Evolutionary conservation across 2,113 vertebrate genomes (phyloP).

Genomic region (Pelmatolapia mariae): DNA sequence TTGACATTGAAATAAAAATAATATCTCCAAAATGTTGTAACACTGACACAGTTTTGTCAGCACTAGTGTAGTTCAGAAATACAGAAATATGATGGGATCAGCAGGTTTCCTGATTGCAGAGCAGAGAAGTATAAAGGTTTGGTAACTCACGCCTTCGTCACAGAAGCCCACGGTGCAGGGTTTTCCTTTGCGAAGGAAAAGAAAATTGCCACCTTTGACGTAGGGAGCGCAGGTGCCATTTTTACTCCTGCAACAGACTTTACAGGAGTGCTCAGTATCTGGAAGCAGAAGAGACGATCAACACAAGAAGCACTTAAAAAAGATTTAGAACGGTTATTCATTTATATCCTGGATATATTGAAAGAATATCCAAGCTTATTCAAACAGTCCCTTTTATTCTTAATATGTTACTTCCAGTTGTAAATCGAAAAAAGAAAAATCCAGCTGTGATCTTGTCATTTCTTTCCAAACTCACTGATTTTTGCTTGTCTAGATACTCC

Average conservation of each 20-base stretch:
- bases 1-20: background rate
- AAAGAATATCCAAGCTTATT: background rate
- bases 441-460: background rate
- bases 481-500: background rate
- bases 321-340: background rate
- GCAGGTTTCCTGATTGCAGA: background rate
- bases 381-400: background rate
- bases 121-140: background rate
- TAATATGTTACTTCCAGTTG: background rate
- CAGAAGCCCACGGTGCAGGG: slow-evolving; percentile 98
- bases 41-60: background rate
- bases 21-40: background rate
- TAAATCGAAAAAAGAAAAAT: background rate
- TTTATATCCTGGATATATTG: background rate
- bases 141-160: slow-evolving; percentile 78
- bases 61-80: background rate
- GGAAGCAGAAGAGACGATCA: background rate
- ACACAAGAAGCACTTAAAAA: background rate
- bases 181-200: slow-evolving; percentile 92
- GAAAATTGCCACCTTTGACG: slow-evolving; percentile 41
- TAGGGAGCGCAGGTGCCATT: slow-evolving; percentile 77
- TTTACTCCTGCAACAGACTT: slow-evolving; percentile 85
- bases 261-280: slow-evolving; percentile 92
- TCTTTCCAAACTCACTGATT: background rate
- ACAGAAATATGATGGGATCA: background rate